Evolutionary conservation across 2,888 invertebrate species (phyloP).

Genomic region (Chrysolina haemoptera): DNA sequence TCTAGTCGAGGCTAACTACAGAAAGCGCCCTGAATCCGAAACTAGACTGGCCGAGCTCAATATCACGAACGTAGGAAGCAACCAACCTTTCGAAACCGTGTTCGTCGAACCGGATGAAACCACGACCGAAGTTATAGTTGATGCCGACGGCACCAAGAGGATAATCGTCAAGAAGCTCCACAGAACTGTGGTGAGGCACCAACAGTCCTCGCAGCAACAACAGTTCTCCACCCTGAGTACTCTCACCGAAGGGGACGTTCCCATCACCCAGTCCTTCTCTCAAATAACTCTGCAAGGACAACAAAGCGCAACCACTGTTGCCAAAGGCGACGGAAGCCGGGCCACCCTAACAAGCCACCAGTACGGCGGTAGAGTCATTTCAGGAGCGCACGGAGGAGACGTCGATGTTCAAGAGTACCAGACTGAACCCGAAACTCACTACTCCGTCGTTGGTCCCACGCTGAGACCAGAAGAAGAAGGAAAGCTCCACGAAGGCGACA

Average conservation of each 20-base stretch:
- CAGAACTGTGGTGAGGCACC: constrained; percentile 78
- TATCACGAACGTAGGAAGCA: constrained; percentile 80
- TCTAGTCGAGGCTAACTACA: constrained; percentile 82
- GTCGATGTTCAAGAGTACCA: constrained; percentile 78
- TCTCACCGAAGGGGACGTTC: constrained; percentile 73
- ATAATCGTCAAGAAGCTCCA: constrained; percentile 84
- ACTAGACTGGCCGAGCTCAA: constrained; percentile 78
- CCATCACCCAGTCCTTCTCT: constrained; percentile 72
- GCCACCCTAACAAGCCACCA: constrained; percentile 77
- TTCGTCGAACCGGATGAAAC: constrained; percentile 88
- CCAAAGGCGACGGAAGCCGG: constrained; percentile 75
- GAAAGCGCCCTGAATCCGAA: constrained; percentile 70
- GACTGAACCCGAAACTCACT: constrained; percentile 75
- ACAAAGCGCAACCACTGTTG: constrained; percentile 74
- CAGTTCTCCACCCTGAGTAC: constrained; percentile 75
- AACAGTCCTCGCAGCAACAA: constrained; percentile 78
- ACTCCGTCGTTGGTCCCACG: constrained; percentile 74
- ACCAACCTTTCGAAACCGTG: constrained; percentile 84
- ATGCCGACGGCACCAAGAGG: constrained; percentile 85
- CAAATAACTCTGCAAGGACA: constrained; percentile 78
- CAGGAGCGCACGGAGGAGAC: constrained; percentile 77
- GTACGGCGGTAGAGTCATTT: constrained; percentile 77
- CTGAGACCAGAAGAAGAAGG: constrained; percentile 70
- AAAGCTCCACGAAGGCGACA: constrained; percentile 69
- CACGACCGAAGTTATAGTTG: constrained; percentile 85